Evolutionary conservation across 2,113 vertebrate species (phyloP), one percentile per base, ranked within the genome.

Genomic region (Megaceryle torquata): DNA sequence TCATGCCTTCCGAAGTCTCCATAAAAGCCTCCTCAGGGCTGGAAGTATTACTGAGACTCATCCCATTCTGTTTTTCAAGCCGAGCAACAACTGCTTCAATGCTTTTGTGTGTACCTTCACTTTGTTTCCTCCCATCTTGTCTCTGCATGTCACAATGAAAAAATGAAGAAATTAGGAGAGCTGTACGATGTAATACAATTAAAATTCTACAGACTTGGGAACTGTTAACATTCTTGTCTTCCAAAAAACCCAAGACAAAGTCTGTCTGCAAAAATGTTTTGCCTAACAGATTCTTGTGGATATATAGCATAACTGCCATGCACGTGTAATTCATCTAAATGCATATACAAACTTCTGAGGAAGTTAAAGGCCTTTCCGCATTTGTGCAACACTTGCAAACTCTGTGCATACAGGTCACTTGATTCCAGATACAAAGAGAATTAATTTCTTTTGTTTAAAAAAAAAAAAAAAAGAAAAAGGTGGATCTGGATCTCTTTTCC

Each of bases 1-100:
- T 98, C 17, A 91, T 94, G 96, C 96, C 95, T 24, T 98, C 97
- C 0, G 98, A 97, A 94, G 98, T 79, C 91, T 98, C 98, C 97
- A 98, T 97, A 88, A 98, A 98, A 93, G 97, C 96, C 91, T 98
- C 98, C 72, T 98, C 98, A 4, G 98, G 97, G 96, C 98, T 97
- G 28, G 97, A 96, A 96, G 91, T 94, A 88, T 89, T 98, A 97
- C 98, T 97, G 86, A 98, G 97, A 88, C 97, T 98, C 98, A 98
- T 98, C 82, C 98, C 98, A 83, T 98, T 98, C 97, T 98, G 98
- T 84, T 98, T 98, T 91, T 98, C 98, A 91, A 99, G 97, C 37
- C 99, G 99, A 89, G 99, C 99, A 96, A 99, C 99, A 96, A 99
- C 99, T 21, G 99, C 99, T 88, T 99, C 99, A 89, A 99, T 98